These are phyloP conservation scores for Patella ulyssiponensis DNA, from an alignment of 2,888 invertebrate genomes.

Conservation along the genomic window DNA sequence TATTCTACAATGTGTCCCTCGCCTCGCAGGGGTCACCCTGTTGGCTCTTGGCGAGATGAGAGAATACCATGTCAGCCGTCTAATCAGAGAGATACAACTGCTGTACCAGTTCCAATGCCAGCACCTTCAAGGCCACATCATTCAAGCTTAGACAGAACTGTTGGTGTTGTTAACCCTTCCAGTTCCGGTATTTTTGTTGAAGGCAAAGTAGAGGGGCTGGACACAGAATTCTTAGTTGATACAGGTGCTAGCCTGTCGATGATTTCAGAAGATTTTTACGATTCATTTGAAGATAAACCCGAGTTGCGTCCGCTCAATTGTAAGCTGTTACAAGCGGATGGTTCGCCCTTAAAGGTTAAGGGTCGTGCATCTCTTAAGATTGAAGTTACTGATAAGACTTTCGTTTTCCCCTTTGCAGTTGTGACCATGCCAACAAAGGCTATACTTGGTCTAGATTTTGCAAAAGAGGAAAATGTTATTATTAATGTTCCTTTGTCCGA, in stretches of 20 bases:
- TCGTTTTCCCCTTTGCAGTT: neutral
- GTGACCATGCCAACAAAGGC: neutral
- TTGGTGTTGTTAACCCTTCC: neutral
- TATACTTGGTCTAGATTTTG: neutral
- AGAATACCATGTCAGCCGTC: neutral
- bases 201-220: neutral
- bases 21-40: neutral
- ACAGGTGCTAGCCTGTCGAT: neutral
- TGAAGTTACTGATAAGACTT: neutral
- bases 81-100: neutral
- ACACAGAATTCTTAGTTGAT: neutral
- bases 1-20: neutral
- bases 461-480: neutral
- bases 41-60: neutral
- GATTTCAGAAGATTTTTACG: neutral
- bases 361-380: neutral
- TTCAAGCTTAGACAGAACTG: neutral
- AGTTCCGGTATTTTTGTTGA: neutral
- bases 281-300: neutral
- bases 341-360: neutral
- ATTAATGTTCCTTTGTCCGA: neutral
- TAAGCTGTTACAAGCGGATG: neutral
- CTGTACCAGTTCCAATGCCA: neutral
- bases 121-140: too few relatives aligned
- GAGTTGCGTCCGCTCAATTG: neutral